These are phyloP conservation scores for Rhodeus uyekii DNA, from an alignment of 2,797 vertebrate genomes.

Conservation along the genomic window DNA sequence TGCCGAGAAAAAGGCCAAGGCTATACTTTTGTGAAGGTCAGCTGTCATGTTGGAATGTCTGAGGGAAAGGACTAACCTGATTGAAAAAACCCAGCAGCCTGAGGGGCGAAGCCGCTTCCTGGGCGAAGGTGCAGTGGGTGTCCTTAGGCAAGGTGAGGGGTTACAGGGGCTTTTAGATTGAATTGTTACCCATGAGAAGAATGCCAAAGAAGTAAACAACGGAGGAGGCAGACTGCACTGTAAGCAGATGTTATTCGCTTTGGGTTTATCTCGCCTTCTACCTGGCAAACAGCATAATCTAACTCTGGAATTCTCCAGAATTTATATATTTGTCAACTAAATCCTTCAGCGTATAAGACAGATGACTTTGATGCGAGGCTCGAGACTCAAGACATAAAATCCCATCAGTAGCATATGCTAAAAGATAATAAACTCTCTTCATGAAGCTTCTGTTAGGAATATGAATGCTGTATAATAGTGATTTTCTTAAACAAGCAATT, in stretches of 20 bases:
- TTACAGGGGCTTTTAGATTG: constrained; percentile 42
- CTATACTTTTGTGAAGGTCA: constrained; percentile 57
- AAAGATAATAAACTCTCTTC: constrained; percentile 31
- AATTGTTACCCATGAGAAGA: constrained; percentile 38
- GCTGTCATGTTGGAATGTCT: constrained; percentile 53
- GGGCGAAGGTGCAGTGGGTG: constrained; percentile 27
- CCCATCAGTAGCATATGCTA: not conserved
- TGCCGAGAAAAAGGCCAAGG: constrained; percentile 25
- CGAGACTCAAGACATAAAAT: constrained; percentile 19
- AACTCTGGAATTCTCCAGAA: not conserved
- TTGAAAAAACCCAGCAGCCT: constrained; percentile 29
- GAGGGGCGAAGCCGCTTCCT: constrained; percentile 21
- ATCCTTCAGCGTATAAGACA: not conserved
- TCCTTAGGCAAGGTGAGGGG: constrained; percentile 44
- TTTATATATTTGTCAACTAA: constrained; percentile 16
- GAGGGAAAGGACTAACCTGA: constrained; percentile 36
- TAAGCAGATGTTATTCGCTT: constrained; percentile 25
- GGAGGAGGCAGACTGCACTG: not conserved
- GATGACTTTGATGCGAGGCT: not conserved
- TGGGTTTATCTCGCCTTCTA: constrained; percentile 11
- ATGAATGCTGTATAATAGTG: constrained; percentile 22
- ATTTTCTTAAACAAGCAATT: constrained; percentile 51
- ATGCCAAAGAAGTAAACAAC: constrained; percentile 31
- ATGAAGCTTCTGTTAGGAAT: constrained; percentile 42
- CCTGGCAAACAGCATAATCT: constrained; percentile 10